phyloP scores from a whole-genome alignment of 2,113 vertebrate genomes.

The Ciconia stormi region DNA sequence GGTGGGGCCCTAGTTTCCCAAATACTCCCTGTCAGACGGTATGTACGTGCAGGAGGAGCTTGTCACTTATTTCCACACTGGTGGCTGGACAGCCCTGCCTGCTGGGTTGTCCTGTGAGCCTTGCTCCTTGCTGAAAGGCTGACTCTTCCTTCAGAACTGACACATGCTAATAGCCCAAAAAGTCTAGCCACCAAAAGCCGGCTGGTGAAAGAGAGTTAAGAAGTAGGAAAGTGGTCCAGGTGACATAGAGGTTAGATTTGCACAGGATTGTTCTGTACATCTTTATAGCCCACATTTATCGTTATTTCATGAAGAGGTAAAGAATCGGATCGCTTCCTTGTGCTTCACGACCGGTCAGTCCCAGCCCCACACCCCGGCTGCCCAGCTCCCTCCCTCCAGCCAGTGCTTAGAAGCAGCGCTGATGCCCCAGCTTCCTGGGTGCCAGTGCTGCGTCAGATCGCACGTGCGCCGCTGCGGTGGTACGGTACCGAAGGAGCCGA shows the following conservation, averaged over 20 bases:
- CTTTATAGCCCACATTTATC: not conserved
- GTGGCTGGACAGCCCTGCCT: not conserved
- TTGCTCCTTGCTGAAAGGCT: not conserved
- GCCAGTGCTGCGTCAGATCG: not conserved
- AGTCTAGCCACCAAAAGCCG: not conserved
- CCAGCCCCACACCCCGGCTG: fast-evolving
- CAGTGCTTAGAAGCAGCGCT: not conserved
- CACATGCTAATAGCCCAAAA: not conserved
- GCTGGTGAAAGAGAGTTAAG: not conserved
- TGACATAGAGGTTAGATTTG: not conserved
- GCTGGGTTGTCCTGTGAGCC: not conserved
- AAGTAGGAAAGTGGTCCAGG: not conserved
- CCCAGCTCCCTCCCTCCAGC: not conserved
- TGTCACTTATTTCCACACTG: not conserved
- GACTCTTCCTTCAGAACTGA: not conserved
- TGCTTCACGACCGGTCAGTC: not conserved
- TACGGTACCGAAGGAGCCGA: fast-evolving
- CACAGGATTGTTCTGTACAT: not conserved
- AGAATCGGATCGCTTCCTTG: not conserved
- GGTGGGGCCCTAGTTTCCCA: not conserved
- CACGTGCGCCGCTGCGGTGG: fast-evolving
- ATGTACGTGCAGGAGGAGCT: not conserved
- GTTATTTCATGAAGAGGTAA: not conserved
- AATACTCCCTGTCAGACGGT: not conserved
- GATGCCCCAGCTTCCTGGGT: not conserved